Percentiles rank a stretch among this genome's conserved stretches.
These are phyloP conservation scores for Psilopsiagon aurifrons DNA, from an alignment of 2,113 vertebrate genomes.

Conservation along the genomic window DNA sequence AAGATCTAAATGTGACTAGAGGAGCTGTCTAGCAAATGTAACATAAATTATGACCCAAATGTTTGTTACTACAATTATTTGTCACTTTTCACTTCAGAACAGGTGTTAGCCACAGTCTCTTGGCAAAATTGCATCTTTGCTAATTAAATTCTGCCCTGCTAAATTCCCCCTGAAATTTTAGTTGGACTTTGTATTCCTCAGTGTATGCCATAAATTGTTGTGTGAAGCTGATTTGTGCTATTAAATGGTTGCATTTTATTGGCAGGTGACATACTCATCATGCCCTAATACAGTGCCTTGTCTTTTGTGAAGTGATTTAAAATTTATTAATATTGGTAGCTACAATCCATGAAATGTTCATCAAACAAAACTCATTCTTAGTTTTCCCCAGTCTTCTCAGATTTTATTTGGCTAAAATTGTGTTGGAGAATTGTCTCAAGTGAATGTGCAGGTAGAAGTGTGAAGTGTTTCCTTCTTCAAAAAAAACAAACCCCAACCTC, in stretches of 20 bases:
- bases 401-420: neutral
- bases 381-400: neutral
- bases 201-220: neutral
- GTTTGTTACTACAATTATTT: neutral
- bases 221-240: neutral
- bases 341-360: neutral
- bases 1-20: neutral
- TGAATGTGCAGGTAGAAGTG: neutral
- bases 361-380: neutral
- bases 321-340: neutral
- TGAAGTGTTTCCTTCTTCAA: neutral
- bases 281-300: neutral
- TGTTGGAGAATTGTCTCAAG: neutral
- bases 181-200: constrained; percentile 19
- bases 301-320: neutral
- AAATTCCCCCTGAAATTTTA: constrained; percentile 37
- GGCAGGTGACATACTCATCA: neutral
- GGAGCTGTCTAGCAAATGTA: neutral
- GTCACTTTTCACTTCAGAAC: neutral
- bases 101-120: constrained; percentile 37
- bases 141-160: constrained; percentile 50
- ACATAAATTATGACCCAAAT: neutral
- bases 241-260: constrained; percentile 1
- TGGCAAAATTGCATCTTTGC: constrained; percentile 34
- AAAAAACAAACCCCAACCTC: neutral